phyloP scores from a whole-genome alignment of 1,140 invertebrate genomes.

The Caenorhabditis inopinata region DNA sequence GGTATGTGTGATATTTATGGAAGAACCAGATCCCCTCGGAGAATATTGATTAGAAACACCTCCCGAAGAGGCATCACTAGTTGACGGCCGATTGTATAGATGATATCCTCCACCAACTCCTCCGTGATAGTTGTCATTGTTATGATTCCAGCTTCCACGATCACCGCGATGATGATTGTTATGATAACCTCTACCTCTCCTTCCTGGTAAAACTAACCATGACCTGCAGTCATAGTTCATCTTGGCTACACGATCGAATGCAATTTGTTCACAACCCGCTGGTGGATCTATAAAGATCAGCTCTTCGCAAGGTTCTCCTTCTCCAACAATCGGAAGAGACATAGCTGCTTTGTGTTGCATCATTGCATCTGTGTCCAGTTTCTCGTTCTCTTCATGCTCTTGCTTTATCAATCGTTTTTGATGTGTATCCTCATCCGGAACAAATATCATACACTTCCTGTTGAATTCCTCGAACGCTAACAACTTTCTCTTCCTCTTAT shows the following conservation, averaged over 20 bases:
- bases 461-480: slow-evolving; percentile 58
- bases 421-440: slow-evolving; percentile 50
- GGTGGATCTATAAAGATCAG: neutral
- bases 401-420: slow-evolving; percentile 39
- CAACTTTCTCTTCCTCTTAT: slow-evolving; percentile 54
- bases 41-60: neutral
- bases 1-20: slow-evolving; percentile 17
- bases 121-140: neutral
- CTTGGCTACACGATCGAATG: neutral
- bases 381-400: slow-evolving; percentile 85
- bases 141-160: neutral
- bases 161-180: neutral
- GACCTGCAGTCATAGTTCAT: slow-evolving; percentile 19
- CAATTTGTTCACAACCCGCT: neutral
- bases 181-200: neutral
- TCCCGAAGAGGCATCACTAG: neutral
- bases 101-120: neutral
- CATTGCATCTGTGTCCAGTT: slow-evolving; percentile 72
- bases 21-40: neutral
- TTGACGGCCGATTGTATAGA: neutral
- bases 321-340: neutral
- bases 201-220: neutral
- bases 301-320: neutral
- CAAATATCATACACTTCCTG: slow-evolving; percentile 60
- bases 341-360: slow-evolving; percentile 5